Evolutionary conservation across 2,888 invertebrate species (phyloP), one percentile per base, ranked within the genome.

Genomic region (Mechanitis mazaeus): DNA sequence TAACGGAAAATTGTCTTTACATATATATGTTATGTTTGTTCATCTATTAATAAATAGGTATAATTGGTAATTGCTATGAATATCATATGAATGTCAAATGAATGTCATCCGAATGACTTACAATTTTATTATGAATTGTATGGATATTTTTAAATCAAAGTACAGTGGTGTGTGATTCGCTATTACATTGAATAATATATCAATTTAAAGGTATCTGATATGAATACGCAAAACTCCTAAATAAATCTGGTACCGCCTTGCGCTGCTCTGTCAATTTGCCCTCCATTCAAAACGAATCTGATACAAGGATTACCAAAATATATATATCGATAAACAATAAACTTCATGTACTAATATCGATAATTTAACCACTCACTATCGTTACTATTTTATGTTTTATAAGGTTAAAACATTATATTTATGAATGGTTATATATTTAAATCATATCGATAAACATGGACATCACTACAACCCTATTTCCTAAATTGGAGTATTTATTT

Each of bases 171-270:
- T 72, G 72, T 70, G 73, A 74, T 73, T 72, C 63, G 20, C 20
- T 66, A 64, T 69, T 69, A 68, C 65, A 60, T 63, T 58, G 62
- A 69, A 68, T 68, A 71, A 75, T 74, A 65, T 72, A 68, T 67
- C 75, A 74, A 75, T 75, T 75, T 72, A 70, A 71, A 69, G 69
- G 68, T 63, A 70, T 76, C 76, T 72, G 79, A 76, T 75, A 72
- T 82, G 84, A 84, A 85, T 85, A 81, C 78, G 78, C 78, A 80
- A 84, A 83, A 84, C 82, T 83, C 80, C 77, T 80, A 84, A 84
- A 84, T 81, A 84, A 84, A 85, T 82, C 79, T 76, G 73, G 73
- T 78, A 79, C 79, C 76, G 78, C 77, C 78, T 78, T 78, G 75
- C 81, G 76, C 78, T 77, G 77, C 78, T 81, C 77, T 80, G 79